Evolutionary conservation across 2,888 invertebrate genomes (phyloP), one percentile per base, ranked within the genome.

Genomic region (Euplagia quadripunctaria): DNA sequence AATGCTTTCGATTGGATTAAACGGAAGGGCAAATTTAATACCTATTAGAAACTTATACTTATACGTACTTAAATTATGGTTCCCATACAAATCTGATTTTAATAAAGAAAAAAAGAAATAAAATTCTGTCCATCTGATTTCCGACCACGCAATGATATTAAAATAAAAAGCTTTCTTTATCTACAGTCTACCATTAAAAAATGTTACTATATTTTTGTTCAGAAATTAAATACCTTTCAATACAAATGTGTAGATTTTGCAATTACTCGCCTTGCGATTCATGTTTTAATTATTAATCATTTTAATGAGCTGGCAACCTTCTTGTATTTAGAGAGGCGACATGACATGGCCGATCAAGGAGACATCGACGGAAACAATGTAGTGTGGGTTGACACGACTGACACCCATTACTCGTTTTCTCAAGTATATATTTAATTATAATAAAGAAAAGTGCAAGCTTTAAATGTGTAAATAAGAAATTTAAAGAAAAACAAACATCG

Each of bases 301-400:
- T 84, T 83, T 82, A 61, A 84, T 84, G 77, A 85, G 79, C 72
- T 79, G 74, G 63, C 70, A 83, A 82, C 90, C 89, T 90, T 89
- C 87, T 74, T 83, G 79, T 82, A 82, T 85, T 80, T 86, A 87
- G 90, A 89, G 87, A 90, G 89, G 85, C 86, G 85, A 79, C 75
- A 71, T 82, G 80, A 80, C 79, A 77, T 72, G 72, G 74, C 74
- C 76, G 82, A 88, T 84, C 90, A 91, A 90, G 88, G 90, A 78
- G 87, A 89, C 87, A 86, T 77, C 83, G 75, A 78, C 77, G 83
- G 79, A 63, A 86, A 89, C 87, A 90, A 90, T 90, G 78, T 78
- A 43, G 85, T 87, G 92, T 91, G 86, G 92, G 90, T 77, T 72
- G 79, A 76, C 75, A 76, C 79, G 68, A 58, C 68, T 58, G 20